These are phyloP conservation scores for Harpagoxenus sublaevis DNA, from an alignment of 2,888 invertebrate genomes.

Conservation along the genomic window DNA sequence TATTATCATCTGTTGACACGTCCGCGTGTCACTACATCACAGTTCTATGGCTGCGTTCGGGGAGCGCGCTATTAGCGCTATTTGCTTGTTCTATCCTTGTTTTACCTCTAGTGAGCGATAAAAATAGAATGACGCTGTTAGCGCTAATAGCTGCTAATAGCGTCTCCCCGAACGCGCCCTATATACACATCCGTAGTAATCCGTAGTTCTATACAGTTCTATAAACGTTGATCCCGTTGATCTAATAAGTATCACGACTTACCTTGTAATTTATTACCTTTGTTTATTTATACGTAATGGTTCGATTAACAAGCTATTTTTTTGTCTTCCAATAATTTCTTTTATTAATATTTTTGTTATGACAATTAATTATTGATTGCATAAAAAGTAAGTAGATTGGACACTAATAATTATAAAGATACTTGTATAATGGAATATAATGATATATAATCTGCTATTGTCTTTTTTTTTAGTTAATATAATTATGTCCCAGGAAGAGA, in stretches of 20 bases:
- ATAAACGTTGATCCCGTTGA: background rate
- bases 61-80: too few relatives aligned
- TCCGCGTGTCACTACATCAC: too few relatives aligned
- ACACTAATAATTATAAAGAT: background rate
- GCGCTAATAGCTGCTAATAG: too few relatives aligned
- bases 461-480: slow-evolving; percentile 50
- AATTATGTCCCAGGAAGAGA: slow-evolving; percentile 56
- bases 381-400: background rate
- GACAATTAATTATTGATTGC: background rate
- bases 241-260: background rate
- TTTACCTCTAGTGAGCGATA: too few relatives aligned
- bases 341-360: background rate
- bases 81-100: too few relatives aligned
- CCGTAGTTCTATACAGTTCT: background rate
- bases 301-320: too few relatives aligned
- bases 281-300: background rate
- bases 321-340: background rate
- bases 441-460: slow-evolving; percentile 13
- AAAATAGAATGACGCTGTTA: too few relatives aligned
- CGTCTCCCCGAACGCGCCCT: too few relatives aligned
- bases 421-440: background rate
- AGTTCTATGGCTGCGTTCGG: too few relatives aligned
- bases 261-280: background rate
- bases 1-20: background rate
- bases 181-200: background rate